Conservation (phyloP, 2,797 vertebrate genomes). For the Cynopterus sphinx region DNA sequence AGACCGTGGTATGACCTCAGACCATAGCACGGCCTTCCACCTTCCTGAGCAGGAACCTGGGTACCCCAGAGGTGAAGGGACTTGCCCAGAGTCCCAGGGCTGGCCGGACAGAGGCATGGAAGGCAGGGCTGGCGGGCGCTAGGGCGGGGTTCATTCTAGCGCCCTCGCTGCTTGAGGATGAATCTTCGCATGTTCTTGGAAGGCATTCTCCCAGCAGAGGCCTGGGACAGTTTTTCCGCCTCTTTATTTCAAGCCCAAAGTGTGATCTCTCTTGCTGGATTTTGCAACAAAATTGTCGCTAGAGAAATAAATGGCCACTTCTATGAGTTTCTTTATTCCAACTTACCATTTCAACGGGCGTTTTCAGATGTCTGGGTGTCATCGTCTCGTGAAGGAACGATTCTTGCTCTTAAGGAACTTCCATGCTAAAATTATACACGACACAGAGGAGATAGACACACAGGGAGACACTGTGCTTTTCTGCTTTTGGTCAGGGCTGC, state of each 20-base stretch:
- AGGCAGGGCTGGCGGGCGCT: neutral
- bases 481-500: constrained; percentile 71
- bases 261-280: neutral
- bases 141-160: neutral
- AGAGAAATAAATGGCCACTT: constrained; percentile 27
- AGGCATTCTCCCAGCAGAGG: neutral
- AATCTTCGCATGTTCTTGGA: neutral
- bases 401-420: constrained; percentile 75
- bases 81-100: neutral
- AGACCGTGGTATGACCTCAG: neutral
- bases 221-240: neutral
- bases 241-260: neutral
- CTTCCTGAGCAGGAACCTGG: neutral
- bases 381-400: constrained; percentile 58
- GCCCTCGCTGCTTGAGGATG: neutral
- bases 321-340: constrained; percentile 56
- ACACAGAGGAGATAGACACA: constrained; percentile 66
- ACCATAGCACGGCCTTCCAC: neutral
- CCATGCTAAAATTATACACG: constrained; percentile 74
- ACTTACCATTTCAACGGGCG: constrained; percentile 49
- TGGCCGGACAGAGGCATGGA: neutral
- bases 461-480: constrained; percentile 61
- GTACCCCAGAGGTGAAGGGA: neutral
- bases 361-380: constrained; percentile 59
- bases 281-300: constrained; percentile 28